Base-by-base conservation (phyloP, 1,140 invertebrate genomes). In the Camponotus floridanus region DNA sequence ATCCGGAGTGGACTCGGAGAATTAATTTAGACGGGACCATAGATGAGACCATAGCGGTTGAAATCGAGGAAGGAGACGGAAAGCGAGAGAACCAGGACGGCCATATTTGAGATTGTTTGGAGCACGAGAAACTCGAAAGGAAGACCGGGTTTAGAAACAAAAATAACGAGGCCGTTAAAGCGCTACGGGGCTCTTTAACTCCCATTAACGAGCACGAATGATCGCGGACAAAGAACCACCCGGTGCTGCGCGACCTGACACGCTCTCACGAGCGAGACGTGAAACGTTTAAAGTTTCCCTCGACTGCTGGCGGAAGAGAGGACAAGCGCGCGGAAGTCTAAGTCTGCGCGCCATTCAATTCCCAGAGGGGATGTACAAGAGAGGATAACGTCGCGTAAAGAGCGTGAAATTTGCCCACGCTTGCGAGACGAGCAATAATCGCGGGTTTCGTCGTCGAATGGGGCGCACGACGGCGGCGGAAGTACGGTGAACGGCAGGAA, bases 331-430 rank as follows among this genome's bases (percentile, higher is more conserved):
- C 42, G 42, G 42, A 45, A 13, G 31, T 57, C 31, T 26, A 26
- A 3, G n/a, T 42, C 21, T n/a, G 8, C 68, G 65, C 71, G 76
- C 57, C 73, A 81, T 79, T 88, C 70, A 26, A 26, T 31, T 39
- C 15, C 61, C 42, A 36, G 26, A 31, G 33, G 11, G 9, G n/a
- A 70, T 57, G 45, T 39, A 64, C 61, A 55, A 21, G 65, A 55
- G 57, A 21, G 21, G 51, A 70, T 39, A 39, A 71, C 36, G 42
- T 71, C 74, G 64, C 74, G 76, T 78, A 88, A 86, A 70, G 80
- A 89, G 70, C 76, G 55, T 67, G 64, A 86, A 86, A 86, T 86
- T 86, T 67, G 79, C 84, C 48, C 80, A 65, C 48, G 79, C 51
- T 73, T 33, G 36, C 68, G 68, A 18, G 73, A 55, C 73, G 59